Evolutionary conservation across 2,797 vertebrate species (phyloP).

Genomic region (Ceryle rudis): DNA sequence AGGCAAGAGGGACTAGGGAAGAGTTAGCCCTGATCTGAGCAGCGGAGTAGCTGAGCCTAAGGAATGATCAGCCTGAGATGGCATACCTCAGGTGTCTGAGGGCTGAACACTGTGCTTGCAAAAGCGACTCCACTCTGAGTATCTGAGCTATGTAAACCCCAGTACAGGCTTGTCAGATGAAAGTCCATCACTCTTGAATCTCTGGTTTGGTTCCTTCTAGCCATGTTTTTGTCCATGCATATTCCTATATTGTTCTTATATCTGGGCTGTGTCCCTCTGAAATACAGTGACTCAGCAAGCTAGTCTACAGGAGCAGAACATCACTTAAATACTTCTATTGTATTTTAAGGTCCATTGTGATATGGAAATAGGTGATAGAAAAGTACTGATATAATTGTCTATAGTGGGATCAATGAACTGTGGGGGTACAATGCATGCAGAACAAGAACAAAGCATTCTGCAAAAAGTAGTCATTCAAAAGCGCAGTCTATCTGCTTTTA

Average conservation of each 20-base stretch:
- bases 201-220: neutral
- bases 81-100: neutral
- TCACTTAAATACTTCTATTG: neutral
- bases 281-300: neutral
- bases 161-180: neutral
- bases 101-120: neutral
- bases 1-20: neutral
- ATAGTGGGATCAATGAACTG: neutral
- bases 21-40: neutral
- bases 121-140: neutral
- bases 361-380: neutral
- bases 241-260: neutral
- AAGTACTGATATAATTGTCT: neutral
- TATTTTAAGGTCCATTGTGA: neutral
- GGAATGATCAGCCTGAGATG: neutral
- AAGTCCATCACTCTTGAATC: neutral
- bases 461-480: neutral
- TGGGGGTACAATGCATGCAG: neutral
- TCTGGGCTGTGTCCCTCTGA: neutral
- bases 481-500: constrained; percentile 31
- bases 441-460: neutral
- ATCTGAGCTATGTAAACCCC: neutral
- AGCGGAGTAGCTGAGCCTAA: neutral
- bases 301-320: neutral
- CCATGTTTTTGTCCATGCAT: neutral